These are phyloP conservation scores for Spilarctia lutea DNA, from an alignment of 2,888 invertebrate genomes.

Conservation along the genomic window DNA sequence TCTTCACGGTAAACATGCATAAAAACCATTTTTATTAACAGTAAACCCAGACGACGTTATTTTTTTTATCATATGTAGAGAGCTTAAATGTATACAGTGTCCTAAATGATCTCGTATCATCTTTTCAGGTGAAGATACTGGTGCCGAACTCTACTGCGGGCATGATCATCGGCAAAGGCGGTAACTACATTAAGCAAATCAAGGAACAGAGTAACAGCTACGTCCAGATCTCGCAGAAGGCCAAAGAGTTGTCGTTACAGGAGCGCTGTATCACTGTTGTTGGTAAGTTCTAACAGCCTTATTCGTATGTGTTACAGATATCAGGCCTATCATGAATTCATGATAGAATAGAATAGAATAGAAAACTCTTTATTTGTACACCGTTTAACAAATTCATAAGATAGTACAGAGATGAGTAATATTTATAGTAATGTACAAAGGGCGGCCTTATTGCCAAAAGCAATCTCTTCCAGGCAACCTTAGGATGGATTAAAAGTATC, in stretches of 20 bases:
- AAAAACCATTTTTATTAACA: background rate
- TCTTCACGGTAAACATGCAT: background rate
- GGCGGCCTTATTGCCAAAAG: too few relatives aligned
- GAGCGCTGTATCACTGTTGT: conserved; percentile 98
- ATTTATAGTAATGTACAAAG: too few relatives aligned
- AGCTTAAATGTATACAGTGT: background rate
- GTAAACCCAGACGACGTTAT: background rate
- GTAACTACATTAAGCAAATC: conserved; percentile 98
- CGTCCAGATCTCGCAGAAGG: conserved; percentile 98
- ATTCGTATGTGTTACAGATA: too few relatives aligned
- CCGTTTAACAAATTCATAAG: too few relatives aligned
- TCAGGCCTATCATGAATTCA: too few relatives aligned
- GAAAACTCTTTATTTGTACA: too few relatives aligned
- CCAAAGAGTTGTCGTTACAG: conserved; percentile 96
- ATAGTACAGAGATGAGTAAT: too few relatives aligned
- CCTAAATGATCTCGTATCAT: background rate
- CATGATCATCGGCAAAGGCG: conserved; percentile 99
- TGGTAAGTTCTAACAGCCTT: conserved; percentile 79
- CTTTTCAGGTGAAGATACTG: conserved; percentile 93
- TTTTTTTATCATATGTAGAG: too few relatives aligned
- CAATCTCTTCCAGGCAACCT: too few relatives aligned
- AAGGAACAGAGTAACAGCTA: conserved; percentile 98
- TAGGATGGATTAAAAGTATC: too few relatives aligned
- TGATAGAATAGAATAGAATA: too few relatives aligned
- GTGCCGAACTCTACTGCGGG: conserved; percentile 99